These are phyloP conservation scores for Lasioglossum calceatum DNA, from an alignment of 2,888 invertebrate genomes.

Conservation along the genomic window DNA sequence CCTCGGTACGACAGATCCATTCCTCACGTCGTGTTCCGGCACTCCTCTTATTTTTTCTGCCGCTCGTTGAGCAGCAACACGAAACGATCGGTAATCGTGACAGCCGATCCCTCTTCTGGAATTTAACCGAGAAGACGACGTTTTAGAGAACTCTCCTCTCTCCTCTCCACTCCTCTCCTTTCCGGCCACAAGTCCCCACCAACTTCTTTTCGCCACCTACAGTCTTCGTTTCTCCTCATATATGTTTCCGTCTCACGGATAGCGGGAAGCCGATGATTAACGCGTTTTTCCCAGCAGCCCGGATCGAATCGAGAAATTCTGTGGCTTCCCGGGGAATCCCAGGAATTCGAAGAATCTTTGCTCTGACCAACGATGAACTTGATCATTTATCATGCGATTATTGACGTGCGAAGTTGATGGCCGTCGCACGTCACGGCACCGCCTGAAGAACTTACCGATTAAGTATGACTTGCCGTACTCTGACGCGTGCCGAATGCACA, in stretches of 20 bases:
- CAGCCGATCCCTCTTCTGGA: slow-evolving; percentile 71
- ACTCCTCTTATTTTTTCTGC: slow-evolving; percentile 63
- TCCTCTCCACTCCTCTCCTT: background rate
- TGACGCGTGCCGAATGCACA: background rate
- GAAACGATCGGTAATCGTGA: slow-evolving; percentile 72
- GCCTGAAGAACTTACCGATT: slow-evolving; percentile 61
- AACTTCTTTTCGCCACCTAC: slow-evolving; percentile 32
- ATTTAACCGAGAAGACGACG: slow-evolving; percentile 66
- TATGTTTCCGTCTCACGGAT: slow-evolving; percentile 17
- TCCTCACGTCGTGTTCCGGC: slow-evolving; percentile 56
- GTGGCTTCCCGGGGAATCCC: slow-evolving; percentile 55
- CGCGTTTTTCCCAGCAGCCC: slow-evolving; percentile 52
- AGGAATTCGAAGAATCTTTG: slow-evolving; percentile 62
- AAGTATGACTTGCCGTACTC: slow-evolving; percentile 39
- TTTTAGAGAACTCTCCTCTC: slow-evolving; percentile 36
- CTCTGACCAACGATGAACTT: slow-evolving; percentile 50
- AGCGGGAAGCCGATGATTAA: slow-evolving; percentile 62
- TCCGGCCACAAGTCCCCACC: background rate
- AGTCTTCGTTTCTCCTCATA: background rate
- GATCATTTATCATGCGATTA: slow-evolving; percentile 62
- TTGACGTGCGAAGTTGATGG: background rate
- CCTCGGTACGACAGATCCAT: slow-evolving; percentile 67
- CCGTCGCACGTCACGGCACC: background rate
- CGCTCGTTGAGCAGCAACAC: slow-evolving; percentile 54
- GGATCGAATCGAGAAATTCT: slow-evolving; percentile 66